Evolutionary conservation across 2,113 vertebrate genomes (phyloP).

Genomic region (Danio rerio): GRCz12tu NC_133189.1:25205001-25205500

Average conservation of each 20-base stretch:
- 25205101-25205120: slow-evolving; percentile 4
- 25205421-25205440: slow-evolving; percentile 43
- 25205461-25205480: slow-evolving; percentile 38
- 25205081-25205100: slow-evolving; percentile 41
- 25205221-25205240: slow-evolving; percentile 12
- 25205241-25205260: background rate
- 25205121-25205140: slow-evolving; percentile 32
- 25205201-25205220: slow-evolving; percentile 33
- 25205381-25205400: slow-evolving; percentile 27
- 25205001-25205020: background rate
- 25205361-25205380: slow-evolving; percentile 1
- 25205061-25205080: slow-evolving; percentile 46
- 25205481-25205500: slow-evolving; percentile 23
- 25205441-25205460: slow-evolving; percentile 22
- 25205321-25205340: background rate
- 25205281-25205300: background rate
- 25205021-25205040: slow-evolving; percentile 43
- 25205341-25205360: background rate
- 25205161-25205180: slow-evolving; percentile 16
- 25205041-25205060: slow-evolving; percentile 40
- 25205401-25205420: slow-evolving; percentile 48
- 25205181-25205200: slow-evolving; percentile 13
- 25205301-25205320: slow-evolving; percentile 11
- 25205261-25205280: background rate
- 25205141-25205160: slow-evolving; percentile 51